Percentiles rank a stretch among this genome's conserved stretches.
These are phyloP conservation scores for Budorcas taxicolor DNA, from an alignment of 2,113 vertebrate species.

Conservation along the genomic window DNA sequence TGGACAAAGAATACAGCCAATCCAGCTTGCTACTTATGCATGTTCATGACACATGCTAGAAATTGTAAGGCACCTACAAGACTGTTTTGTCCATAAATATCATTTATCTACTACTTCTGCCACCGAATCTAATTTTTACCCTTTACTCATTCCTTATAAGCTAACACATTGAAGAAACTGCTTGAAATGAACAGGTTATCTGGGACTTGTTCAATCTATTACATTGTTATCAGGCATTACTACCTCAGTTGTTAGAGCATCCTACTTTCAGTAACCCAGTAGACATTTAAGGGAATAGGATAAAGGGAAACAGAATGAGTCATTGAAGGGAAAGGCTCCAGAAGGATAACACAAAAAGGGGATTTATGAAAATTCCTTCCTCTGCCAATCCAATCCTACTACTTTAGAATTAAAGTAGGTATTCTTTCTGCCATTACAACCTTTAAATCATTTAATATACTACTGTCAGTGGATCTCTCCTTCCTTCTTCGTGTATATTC, in stretches of 20 bases:
- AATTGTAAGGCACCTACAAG: background rate
- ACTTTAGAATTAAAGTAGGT: background rate
- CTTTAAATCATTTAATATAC: background rate
- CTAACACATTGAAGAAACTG: background rate
- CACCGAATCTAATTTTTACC: background rate
- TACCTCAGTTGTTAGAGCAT: background rate
- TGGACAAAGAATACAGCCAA: background rate
- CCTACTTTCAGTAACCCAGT: conserved; percentile 4
- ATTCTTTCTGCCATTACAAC: background rate
- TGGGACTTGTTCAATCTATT: background rate
- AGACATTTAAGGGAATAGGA: background rate
- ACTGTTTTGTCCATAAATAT: background rate
- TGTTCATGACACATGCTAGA: background rate
- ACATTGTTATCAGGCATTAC: background rate
- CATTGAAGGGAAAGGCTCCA: background rate
- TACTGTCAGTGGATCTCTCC: background rate
- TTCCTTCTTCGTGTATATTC: background rate
- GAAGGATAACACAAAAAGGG: background rate
- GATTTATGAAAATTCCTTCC: background rate
- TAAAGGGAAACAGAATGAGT: background rate
- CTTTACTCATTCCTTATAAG: background rate
- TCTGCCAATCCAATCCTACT: background rate
- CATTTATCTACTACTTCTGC: background rate
- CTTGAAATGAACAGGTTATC: background rate
- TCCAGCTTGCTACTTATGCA: background rate